These are phyloP conservation scores for Imbricaverruca yamaguchii DNA, from an alignment of 2,888 invertebrate genomes.

Conservation along the genomic window DNA sequence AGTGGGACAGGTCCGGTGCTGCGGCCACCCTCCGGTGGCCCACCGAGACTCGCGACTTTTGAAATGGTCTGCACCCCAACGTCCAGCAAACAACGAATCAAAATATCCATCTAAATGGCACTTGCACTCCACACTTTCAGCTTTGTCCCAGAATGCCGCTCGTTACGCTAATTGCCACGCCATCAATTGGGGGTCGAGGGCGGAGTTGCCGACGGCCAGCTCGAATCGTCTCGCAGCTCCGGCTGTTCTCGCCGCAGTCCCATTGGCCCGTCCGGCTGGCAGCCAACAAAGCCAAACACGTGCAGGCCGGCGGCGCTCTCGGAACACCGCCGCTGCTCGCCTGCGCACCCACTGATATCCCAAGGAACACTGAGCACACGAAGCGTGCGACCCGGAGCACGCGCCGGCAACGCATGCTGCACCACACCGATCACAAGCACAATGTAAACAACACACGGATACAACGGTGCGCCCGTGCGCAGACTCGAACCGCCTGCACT, in stretches of 20 bases:
- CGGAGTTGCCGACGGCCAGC: not conserved
- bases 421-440: not conserved
- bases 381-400: not conserved
- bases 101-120: not conserved
- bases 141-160: not conserved
- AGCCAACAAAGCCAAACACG: not conserved
- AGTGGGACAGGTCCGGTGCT: not conserved
- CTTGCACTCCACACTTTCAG: not conserved
- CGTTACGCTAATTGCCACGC: not conserved
- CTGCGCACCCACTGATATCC: not conserved
- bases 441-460: conserved; percentile 3
- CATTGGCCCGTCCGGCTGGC: not conserved
- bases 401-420: no score
- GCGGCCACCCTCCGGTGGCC: not conserved
- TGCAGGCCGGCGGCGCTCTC: not conserved
- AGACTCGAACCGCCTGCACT: not conserved
- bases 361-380: conserved; percentile 11
- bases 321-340: not conserved
- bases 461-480: not conserved
- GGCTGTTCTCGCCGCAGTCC: not conserved
- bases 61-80: not conserved
- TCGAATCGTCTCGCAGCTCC: not conserved
- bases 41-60: not conserved
- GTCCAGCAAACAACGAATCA: not conserved
- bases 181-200: not conserved